Evolutionary conservation across 2,113 vertebrate species (phyloP), one percentile per base, ranked within the genome.

Genomic region (Lanius ludovicianus): DNA sequence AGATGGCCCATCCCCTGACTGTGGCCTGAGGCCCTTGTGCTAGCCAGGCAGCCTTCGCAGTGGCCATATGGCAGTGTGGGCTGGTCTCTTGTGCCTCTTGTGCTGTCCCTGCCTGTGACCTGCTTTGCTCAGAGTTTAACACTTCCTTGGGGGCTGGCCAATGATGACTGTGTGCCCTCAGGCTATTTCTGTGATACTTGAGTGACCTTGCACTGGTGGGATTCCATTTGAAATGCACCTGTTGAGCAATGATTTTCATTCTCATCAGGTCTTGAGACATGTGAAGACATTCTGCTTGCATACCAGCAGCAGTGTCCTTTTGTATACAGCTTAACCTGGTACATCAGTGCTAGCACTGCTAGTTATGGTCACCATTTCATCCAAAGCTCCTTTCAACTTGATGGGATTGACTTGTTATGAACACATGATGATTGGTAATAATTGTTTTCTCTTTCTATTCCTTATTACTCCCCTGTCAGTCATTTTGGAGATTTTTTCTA

Each of bases 211-310:
- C 39, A 13, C 20, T 0, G 7, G 23, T 46, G n/a, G 11, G 42
- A 19, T 79, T 82, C 57, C 60, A 9, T 78, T 89, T 75, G 49
- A 69, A 85, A 23, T 3, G 0, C 16, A 3, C 37, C 25, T 23
- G 0, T n/a, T 64, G 9, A 42, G 42, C 25, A 25, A 7, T 33
- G 21, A 14, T 44, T 82, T 64, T 59, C 25, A 2, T 62, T 74
- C 39, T 71, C 15, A 8, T 28, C 22, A 13, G 23, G 13, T 77
- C 60, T 28, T 10, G 47, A 81, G 56, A 21, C 0, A 0, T 3
- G 19, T 52, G 57, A 23, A 35, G 60, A 25, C 19, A 7, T 53
- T 46, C 22, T 59, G 1, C 82, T 63, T 83, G 41, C 11, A 2
- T 24, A 33, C 13, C 18, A 63, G 47, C 33, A 70, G 52, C 82